These are phyloP conservation scores for Arion vulgaris DNA, from an alignment of 1,140 invertebrate genomes.

Conservation along the genomic window DNA sequence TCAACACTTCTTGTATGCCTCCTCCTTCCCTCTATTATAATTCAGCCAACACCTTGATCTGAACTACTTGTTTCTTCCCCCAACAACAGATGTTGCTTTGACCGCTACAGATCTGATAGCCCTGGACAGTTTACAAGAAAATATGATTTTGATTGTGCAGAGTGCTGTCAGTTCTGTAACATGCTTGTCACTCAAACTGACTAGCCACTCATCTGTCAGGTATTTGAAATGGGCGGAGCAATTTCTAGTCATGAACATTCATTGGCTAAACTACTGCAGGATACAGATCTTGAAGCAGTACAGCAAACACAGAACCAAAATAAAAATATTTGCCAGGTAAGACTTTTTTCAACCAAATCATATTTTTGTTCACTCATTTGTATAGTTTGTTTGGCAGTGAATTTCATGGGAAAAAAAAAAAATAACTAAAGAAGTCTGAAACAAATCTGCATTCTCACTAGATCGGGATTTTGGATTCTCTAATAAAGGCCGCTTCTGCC, in stretches of 20 bases:
- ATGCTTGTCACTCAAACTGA: background rate
- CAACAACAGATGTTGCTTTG: background rate
- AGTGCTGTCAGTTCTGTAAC: slow-evolving; percentile 20
- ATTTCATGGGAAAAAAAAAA: background rate
- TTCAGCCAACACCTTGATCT: too few species aligned
- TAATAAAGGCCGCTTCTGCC: too few species aligned
- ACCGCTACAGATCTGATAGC: background rate
- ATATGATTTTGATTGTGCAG: background rate
- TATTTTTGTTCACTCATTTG: too few species aligned
- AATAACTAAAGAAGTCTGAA: background rate
- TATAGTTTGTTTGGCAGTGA: too few species aligned
- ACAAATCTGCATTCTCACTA: too few species aligned
- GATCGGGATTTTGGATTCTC: too few species aligned
- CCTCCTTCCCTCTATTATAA: too few species aligned
- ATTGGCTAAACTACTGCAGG: background rate
- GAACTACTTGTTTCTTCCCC: background rate
- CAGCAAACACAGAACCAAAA: background rate
- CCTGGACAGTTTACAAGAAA: background rate
- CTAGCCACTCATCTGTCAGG: background rate
- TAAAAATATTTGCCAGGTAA: slow-evolving; percentile 22
- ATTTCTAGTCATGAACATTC: background rate
- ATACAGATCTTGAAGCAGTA: background rate
- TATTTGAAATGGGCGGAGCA: slow-evolving; percentile 14
- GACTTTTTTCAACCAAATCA: background rate
- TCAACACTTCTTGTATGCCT: too few species aligned